phyloP scores from a whole-genome alignment of 1,140 invertebrate genomes.

The Chelonus insularis region DNA sequence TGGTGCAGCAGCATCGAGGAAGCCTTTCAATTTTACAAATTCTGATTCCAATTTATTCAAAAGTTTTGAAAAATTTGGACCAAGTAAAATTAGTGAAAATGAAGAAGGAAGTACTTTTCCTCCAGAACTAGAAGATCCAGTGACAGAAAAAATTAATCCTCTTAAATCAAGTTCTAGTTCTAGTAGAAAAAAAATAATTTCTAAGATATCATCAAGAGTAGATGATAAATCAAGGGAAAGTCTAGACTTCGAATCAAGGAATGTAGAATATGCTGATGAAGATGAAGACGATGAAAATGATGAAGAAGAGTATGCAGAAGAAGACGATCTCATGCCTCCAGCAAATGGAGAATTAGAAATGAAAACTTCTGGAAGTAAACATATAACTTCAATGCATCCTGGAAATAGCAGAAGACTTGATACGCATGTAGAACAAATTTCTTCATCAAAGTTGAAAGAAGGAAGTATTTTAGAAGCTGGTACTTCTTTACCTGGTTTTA shows the following conservation, averaged over 20 bases:
- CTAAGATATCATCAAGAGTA: constrained; percentile 19
- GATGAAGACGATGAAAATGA: constrained; percentile 28
- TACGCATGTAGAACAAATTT: constrained; percentile 47
- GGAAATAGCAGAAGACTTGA: constrained; percentile 38
- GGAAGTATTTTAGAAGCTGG: constrained; percentile 66
- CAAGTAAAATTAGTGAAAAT: constrained; percentile 52
- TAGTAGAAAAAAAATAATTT: constrained; percentile 36
- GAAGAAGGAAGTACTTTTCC: constrained; percentile 44
- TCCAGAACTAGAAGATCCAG: constrained; percentile 12
- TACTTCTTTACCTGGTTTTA: constrained; percentile 65
- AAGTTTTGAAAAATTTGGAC: constrained; percentile 42
- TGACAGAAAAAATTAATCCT: constrained; percentile 54
- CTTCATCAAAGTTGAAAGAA: constrained; percentile 43
- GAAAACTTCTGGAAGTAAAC: constrained; percentile 1
- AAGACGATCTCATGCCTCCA: neutral
- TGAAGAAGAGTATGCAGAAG: neutral
- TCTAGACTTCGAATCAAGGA: constrained; percentile 25
- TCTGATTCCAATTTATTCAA: constrained; percentile 46
- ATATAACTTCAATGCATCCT: constrained; percentile 21
- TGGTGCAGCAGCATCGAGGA: constrained; percentile 48
- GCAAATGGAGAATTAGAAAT: neutral
- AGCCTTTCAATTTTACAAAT: constrained; percentile 50
- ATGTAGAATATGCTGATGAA: constrained; percentile 50
- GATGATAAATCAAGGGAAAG: constrained; percentile 16
- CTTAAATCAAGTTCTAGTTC: constrained; percentile 59